Conservation (phyloP, 2,888 invertebrate genomes). For the Chouioia cunea region DNA sequence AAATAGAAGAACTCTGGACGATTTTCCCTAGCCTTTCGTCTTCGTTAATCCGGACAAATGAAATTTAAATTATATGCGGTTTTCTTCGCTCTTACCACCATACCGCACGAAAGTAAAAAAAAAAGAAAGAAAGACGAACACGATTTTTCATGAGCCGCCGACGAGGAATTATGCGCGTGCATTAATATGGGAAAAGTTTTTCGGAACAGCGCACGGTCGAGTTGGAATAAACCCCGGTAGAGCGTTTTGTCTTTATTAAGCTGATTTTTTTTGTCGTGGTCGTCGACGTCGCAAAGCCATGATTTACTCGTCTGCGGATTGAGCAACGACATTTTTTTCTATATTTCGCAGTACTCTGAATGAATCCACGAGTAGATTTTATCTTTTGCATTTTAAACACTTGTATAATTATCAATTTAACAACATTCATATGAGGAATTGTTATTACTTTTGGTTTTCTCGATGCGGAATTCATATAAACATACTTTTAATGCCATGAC, state of each 20-base stretch:
- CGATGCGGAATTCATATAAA: constrained; percentile 29
- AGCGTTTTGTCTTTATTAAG: constrained; percentile 40
- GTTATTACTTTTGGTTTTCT: not conserved
- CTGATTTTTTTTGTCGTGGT: constrained; percentile 10
- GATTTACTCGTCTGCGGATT: constrained; percentile 8
- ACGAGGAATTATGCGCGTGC: constrained; percentile 29
- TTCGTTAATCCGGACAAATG: constrained; percentile 25
- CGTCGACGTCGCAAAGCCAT: constrained; percentile 4
- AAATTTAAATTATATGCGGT: constrained; percentile 31
- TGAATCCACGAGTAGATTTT: not conserved
- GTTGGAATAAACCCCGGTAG: not conserved
- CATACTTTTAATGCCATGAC: constrained; percentile 35
- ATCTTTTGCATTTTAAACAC: not conserved
- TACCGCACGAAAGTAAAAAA: not conserved
- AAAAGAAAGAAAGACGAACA: not conserved
- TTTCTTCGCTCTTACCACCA: not conserved
- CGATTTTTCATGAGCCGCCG: constrained; percentile 24
- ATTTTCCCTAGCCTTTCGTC: not conserved
- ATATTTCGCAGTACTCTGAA: not conserved
- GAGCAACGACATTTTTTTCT: constrained; percentile 19
- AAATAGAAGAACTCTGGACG: too few species aligned
- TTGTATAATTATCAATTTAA: constrained; percentile 12
- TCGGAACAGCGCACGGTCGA: constrained; percentile 17
- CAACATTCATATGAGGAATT: not conserved
- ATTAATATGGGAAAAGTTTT: constrained; percentile 40